Percentiles rank a stretch among this genome's conserved stretches.
Evolutionary conservation across 2,888 invertebrate species (phyloP).

Genomic region (Galerucella nymphaeae): DNA sequence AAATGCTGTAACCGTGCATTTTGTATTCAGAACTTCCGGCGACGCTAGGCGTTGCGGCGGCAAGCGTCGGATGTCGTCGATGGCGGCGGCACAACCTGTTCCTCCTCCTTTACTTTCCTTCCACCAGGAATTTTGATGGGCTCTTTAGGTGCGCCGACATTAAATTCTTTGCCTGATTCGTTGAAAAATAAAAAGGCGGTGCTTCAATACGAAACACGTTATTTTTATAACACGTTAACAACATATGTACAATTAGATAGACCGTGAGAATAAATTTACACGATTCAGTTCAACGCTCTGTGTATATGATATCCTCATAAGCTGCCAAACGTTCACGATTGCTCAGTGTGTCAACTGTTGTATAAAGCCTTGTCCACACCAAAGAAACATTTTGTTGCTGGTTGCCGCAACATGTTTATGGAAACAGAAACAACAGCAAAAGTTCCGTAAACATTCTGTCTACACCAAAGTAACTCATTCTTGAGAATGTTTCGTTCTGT

Average conservation of each 20-base stretch:
- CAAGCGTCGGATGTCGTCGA: conserved; percentile 18
- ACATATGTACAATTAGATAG: background rate
- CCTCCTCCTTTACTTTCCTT: conserved; percentile 31
- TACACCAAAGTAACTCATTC: too few relatives aligned
- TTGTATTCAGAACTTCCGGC: conserved; percentile 54
- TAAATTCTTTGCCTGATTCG: conserved; percentile 33
- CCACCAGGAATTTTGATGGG: conserved; percentile 33
- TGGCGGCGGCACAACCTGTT: conserved; percentile 23
- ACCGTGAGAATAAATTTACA: background rate
- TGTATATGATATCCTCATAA: background rate
- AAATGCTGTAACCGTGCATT: conserved; percentile 60
- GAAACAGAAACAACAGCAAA: too few relatives aligned
- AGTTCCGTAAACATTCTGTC: too few relatives aligned
- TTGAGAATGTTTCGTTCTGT: too few relatives aligned
- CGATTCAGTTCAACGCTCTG: background rate
- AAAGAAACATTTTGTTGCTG: too few relatives aligned
- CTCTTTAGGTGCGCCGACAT: conserved; percentile 32
- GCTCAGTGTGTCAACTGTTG: background rate
- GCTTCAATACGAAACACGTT: conserved; percentile 13
- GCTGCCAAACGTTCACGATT: background rate
- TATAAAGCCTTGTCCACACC: too few relatives aligned
- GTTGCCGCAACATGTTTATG: too few relatives aligned
- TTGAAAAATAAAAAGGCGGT: conserved; percentile 31
- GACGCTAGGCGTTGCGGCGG: conserved; percentile 35
- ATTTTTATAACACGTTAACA: conserved; percentile 5